Percentiles rank a stretch among this genome's conserved stretches.
Conservation (phyloP, 2,797 vertebrate species). For the Phoebastria nigripes region DNA sequence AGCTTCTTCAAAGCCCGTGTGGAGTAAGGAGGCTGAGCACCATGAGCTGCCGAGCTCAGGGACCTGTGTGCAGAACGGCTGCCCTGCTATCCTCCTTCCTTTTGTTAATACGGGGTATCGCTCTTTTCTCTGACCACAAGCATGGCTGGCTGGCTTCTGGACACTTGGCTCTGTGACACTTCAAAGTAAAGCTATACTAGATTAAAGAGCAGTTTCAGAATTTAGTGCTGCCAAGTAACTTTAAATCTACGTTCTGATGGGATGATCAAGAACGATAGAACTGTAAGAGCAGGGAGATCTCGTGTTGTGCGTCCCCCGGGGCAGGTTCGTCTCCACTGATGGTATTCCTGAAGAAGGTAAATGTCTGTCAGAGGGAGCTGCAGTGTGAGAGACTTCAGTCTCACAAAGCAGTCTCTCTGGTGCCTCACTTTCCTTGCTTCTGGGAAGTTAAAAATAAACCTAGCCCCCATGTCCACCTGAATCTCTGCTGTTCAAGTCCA, state of each 20-base stretch:
- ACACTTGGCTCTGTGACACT: background rate
- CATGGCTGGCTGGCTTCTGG: background rate
- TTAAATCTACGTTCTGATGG: background rate
- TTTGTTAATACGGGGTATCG: background rate
- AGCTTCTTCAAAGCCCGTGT: background rate
- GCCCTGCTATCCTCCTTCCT: background rate
- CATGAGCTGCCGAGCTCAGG: background rate
- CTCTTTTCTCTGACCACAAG: background rate
- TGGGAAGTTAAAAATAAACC: background rate
- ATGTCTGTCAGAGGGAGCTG: background rate
- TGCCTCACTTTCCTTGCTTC: background rate
- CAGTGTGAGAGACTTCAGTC: background rate
- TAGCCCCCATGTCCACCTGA: background rate
- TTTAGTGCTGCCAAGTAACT: background rate
- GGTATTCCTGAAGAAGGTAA: background rate
- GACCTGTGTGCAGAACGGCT: background rate
- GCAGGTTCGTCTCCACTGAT: background rate
- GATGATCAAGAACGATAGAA: background rate
- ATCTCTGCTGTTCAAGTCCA: background rate
- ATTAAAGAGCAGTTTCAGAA: background rate
- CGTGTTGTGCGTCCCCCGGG: rapidly evolving
- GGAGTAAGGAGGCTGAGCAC: background rate
- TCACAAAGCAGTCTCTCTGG: background rate
- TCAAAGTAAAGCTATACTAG: background rate
- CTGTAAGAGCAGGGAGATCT: background rate